Evolutionary conservation across 1,140 invertebrate species (phyloP).

Genomic region (Drosophila virilis): DNA sequence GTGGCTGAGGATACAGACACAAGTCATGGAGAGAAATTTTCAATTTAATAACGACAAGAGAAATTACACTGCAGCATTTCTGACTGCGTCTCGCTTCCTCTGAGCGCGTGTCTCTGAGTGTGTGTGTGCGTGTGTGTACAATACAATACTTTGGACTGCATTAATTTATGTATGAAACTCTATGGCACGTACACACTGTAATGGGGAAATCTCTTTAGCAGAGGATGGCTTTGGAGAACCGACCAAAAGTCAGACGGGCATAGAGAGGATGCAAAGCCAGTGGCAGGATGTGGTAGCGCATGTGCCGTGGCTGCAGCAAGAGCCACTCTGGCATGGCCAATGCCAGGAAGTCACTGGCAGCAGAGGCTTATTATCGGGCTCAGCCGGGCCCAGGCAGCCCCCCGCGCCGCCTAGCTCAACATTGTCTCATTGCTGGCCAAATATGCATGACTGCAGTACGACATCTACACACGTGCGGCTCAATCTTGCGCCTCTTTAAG

Average conservation of each 20-base stretch:
- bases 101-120: constrained; percentile 10
- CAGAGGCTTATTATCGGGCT: constrained; percentile 36
- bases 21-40: constrained; percentile 70
- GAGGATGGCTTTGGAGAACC: constrained; percentile 15
- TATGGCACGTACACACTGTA: constrained; percentile 59
- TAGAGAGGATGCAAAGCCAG: constrained; percentile 67
- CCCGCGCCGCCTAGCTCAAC: not conserved
- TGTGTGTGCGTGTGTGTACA: constrained; percentile 50
- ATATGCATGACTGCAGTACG: constrained; percentile 20
- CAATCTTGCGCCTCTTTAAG: constrained; percentile 24
- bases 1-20: constrained; percentile 29
- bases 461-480: constrained; percentile 2
- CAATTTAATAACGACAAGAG: constrained; percentile 78
- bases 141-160: constrained; percentile 63
- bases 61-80: constrained; percentile 78
- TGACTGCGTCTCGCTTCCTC: constrained; percentile 18
- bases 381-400: not conserved
- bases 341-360: constrained; percentile 23
- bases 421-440: constrained; percentile 34
- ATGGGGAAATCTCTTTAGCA: constrained; percentile 21
- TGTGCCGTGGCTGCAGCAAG: constrained; percentile 14
- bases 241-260: constrained; percentile 68
- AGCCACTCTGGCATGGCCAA: not conserved
- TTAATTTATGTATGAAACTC: constrained; percentile 77
- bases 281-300: constrained; percentile 53